Base-by-base conservation (phyloP, 2,797 vertebrate genomes). In the Mus minutoides region DNA sequence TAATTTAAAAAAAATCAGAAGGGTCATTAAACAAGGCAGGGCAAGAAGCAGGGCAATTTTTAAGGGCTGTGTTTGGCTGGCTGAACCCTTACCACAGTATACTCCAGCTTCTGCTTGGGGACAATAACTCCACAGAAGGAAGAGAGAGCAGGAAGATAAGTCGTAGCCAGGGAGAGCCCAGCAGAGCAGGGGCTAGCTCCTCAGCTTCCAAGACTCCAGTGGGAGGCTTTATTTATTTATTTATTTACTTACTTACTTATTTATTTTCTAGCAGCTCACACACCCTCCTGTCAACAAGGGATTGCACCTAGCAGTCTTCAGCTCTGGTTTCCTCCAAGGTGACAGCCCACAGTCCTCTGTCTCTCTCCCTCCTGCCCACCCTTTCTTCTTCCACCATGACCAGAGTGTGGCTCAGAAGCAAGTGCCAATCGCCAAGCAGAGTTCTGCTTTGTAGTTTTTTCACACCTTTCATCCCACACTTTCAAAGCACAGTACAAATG, bases 391-490 rank as follows among this genome's bases (percentile, higher is more conserved):
- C 67, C 58, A 46, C 10, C 1, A 73, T 17, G 46, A 60, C 67
- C 54, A 46, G 26, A 73, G 82, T 54, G 46, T 54, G 26, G 58
- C 89, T 94, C 75, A 10, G 3, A 60, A 91, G 79, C 83, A 76
- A 94, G 88, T 82, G 92, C 60, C 86, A 84, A 94, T 78, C 43
- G n/a, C 34, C 52, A 54, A 94, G 79, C 19, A 95, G 82, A 91
- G 80, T 77, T 37, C 21, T 17, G 84, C 96, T 98, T 95, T 97
- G 94, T 97, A 97, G 97, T 94, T 88, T 16, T 17, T 93, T 97
- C 95, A 95, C 94, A 97, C 92, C 96, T 97, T 97, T 97, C 96
- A 92, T 96, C 96, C 91, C 22, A 2, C 91, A 82, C 71, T 97
- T 97, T 97, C 96, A 96, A 97, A 98, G 95, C 80, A 12, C 87